A percentile compares a stretch with the other conserved stretches of the same genome.
Evolutionary conservation across 2,888 invertebrate species (phyloP).

Genomic region (Agapetus fuscipes): DNA sequence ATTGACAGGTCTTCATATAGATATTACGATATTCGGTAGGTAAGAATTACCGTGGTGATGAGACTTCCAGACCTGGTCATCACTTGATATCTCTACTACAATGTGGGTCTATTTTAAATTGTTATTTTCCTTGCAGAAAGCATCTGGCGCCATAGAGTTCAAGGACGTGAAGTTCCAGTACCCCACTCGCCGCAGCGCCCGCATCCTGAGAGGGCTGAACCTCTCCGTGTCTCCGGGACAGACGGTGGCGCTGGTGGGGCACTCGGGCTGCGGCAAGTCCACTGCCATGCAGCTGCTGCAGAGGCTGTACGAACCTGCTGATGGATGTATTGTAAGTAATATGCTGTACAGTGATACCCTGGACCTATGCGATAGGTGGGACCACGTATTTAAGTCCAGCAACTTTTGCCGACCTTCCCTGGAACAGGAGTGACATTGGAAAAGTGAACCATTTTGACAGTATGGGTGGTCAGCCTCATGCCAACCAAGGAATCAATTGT

Average conservation of each 20-base stretch:
- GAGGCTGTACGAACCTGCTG: constrained; percentile 66
- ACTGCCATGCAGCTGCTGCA: constrained; percentile 72
- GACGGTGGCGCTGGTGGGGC: constrained; percentile 61
- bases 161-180: constrained; percentile 44
- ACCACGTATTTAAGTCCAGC: too few species aligned
- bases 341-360: not conserved
- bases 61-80: too few species aligned
- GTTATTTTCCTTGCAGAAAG: constrained; percentile 32
- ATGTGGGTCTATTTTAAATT: too few species aligned
- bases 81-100: not conserved
- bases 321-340: constrained; percentile 33
- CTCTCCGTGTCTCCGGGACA: constrained; percentile 51
- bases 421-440: too few species aligned
- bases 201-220: constrained; percentile 45
- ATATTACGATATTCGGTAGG: too few species aligned
- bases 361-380: too few species aligned
- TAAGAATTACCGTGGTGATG: too few species aligned
- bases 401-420: too few species aligned
- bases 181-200: constrained; percentile 42
- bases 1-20: too few species aligned
- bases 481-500: too few species aligned
- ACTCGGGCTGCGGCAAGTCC: constrained; percentile 74
- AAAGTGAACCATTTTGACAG: too few species aligned
- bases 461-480: too few species aligned
- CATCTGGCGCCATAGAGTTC: constrained; percentile 56